phyloP scores from a whole-genome alignment of 2,113 vertebrate genomes.

The Gobius niger region DNA sequence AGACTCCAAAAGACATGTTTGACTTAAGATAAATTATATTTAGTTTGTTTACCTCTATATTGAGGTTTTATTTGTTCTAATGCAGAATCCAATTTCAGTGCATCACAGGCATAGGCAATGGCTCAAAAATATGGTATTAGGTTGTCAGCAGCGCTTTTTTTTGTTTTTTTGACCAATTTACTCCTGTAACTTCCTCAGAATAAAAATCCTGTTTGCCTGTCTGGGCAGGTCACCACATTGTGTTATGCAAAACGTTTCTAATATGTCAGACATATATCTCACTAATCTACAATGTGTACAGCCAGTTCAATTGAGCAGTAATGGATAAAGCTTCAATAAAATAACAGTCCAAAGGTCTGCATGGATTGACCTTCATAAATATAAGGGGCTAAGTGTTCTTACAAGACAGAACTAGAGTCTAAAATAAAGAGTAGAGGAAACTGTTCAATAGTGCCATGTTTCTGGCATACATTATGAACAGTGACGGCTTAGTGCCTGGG shows the following conservation, averaged over 20 bases:
- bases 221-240: neutral
- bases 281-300: neutral
- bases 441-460: constrained; percentile 22
- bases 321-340: neutral
- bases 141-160: neutral
- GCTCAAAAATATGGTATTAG: neutral
- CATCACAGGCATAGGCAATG: neutral
- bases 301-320: neutral
- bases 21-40: neutral
- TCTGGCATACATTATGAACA: constrained; percentile 20
- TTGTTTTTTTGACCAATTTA: neutral
- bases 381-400: neutral
- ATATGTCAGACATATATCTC: neutral
- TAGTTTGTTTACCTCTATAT: neutral
- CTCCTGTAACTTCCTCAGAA: too few species aligned
- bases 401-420: neutral
- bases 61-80: neutral
- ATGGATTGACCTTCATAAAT: neutral
- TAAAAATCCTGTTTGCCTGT: neutral
- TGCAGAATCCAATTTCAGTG: neutral
- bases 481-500: constrained; percentile 25
- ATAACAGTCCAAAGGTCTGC: neutral
- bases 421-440: neutral
- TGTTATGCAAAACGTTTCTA: neutral
- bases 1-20: constrained; percentile 38